These are phyloP conservation scores for Muricea muricata DNA, from an alignment of 92 coral and sea anemone genomes.

Conservation along the genomic window DNA sequence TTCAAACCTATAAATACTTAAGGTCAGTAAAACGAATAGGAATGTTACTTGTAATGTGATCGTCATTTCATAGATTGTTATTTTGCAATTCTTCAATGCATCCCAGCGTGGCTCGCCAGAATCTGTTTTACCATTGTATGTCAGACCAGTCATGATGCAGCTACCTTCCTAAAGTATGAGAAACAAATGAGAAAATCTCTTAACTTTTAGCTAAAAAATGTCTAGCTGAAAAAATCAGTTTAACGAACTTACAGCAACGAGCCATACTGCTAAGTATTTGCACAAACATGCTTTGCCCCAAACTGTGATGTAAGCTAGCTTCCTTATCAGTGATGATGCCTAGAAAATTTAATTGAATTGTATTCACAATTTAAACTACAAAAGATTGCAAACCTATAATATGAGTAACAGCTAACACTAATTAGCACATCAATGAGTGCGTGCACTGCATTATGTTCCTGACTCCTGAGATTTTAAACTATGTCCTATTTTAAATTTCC, in stretches of 20 bases:
- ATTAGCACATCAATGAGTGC: too few relatives aligned
- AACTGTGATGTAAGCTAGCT: constrained; percentile 69
- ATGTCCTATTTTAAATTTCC: too few relatives aligned
- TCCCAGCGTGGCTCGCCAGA: constrained; percentile 88
- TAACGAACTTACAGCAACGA: constrained; percentile 76
- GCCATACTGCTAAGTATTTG: constrained; percentile 96
- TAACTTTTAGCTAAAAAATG: too few relatives aligned
- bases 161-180: constrained; percentile 80
- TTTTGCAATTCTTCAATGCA: constrained; percentile 84
- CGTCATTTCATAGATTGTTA: constrained; percentile 78
- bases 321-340: constrained; percentile 68
- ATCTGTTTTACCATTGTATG: constrained; percentile 82
- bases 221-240: background rate
- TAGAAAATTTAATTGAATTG: too few relatives aligned
- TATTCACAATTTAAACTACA: too few relatives aligned
- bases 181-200: too few relatives aligned
- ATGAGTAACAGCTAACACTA: too few relatives aligned
- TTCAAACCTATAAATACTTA: too few relatives aligned
- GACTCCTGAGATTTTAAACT: too few relatives aligned
- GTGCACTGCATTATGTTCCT: too few relatives aligned
- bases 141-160: constrained; percentile 88
- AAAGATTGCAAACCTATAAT: background rate
- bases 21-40: too few relatives aligned
- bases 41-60: constrained; percentile 90
- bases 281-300: constrained; percentile 79